Percentiles rank a stretch among this genome's conserved stretches.
phyloP scores from a whole-genome alignment of 2,888 invertebrate genomes.

The Mythimna ferrago region DNA sequence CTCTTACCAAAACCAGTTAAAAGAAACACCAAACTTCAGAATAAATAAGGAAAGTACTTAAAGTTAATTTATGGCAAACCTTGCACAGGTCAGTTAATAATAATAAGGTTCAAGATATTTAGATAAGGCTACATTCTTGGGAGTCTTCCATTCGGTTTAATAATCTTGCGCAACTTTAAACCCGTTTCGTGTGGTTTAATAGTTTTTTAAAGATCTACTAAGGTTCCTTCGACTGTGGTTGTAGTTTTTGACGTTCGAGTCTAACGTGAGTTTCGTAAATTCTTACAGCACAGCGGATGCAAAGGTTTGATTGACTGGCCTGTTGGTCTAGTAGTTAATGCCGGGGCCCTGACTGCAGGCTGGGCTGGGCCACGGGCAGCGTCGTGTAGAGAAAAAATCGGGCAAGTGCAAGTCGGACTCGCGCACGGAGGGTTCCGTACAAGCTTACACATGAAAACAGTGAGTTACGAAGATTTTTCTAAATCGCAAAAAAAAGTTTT shows the following conservation, averaged over 20 bases:
- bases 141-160: slow-evolving; percentile 23
- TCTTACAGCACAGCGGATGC: no score
- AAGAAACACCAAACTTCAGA: neutral
- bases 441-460: no score
- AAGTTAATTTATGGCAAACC: slow-evolving; percentile 10
- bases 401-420: no score
- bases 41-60: neutral
- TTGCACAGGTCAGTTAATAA: neutral
- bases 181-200: slow-evolving; percentile 28
- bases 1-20: neutral
- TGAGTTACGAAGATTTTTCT: no score
- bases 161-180: slow-evolving; percentile 50
- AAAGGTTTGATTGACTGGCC: no score
- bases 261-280: neutral
- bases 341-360: no score
- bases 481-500: no score
- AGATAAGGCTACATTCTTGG: slow-evolving; percentile 37
- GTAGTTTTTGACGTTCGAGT: slow-evolving; percentile 6
- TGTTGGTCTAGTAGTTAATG: no score
- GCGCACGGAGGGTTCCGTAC: no score
- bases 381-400: no score
- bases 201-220: slow-evolving; percentile 4
- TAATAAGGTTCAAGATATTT: slow-evolving; percentile 29
- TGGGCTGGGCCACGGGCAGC: no score
- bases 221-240: neutral